Conservation (phyloP, 2,888 invertebrate species). For the Tromatobia lineatoria region DNA sequence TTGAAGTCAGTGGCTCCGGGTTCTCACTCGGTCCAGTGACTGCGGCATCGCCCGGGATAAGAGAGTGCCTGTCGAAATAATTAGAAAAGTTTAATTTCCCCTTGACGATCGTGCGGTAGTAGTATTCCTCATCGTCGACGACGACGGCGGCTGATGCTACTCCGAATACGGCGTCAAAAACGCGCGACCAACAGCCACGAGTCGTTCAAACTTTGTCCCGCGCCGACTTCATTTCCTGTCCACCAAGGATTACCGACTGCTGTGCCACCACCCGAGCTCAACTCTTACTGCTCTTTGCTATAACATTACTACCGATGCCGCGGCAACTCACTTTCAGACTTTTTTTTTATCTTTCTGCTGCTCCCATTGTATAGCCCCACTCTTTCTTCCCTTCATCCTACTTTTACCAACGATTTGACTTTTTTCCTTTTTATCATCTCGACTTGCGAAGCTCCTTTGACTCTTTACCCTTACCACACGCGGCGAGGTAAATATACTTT, state of each 20-base stretch:
- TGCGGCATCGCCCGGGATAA: constrained; percentile 51
- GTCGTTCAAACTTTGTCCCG: constrained; percentile 73
- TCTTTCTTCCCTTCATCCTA: neutral
- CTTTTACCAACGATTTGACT: constrained; percentile 2
- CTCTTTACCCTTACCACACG: constrained; percentile 52
- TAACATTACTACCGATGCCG: neutral
- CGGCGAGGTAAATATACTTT: constrained; percentile 56
- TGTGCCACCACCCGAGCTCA: constrained; percentile 40
- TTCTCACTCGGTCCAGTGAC: constrained; percentile 49
- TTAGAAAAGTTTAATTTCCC: constrained; percentile 73
- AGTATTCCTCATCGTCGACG: constrained; percentile 2
- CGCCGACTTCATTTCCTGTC: constrained; percentile 74
- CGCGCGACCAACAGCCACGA: constrained; percentile 60
- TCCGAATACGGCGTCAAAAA: constrained; percentile 27
- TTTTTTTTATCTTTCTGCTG: constrained; percentile 27
- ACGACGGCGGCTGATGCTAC: neutral
- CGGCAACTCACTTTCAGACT: constrained; percentile 33
- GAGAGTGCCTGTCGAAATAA: constrained; percentile 70
- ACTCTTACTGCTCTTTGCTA: neutral
- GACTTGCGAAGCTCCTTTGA: constrained; percentile 37
- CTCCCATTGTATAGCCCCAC: neutral
- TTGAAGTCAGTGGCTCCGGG: constrained; percentile 55
- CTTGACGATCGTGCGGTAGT: constrained; percentile 63
- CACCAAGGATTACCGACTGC: constrained; percentile 68
- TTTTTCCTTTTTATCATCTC: constrained; percentile 39